These are phyloP conservation scores for Agrochola litura DNA, from an alignment of 2,888 invertebrate genomes.

Conservation along the genomic window DNA sequence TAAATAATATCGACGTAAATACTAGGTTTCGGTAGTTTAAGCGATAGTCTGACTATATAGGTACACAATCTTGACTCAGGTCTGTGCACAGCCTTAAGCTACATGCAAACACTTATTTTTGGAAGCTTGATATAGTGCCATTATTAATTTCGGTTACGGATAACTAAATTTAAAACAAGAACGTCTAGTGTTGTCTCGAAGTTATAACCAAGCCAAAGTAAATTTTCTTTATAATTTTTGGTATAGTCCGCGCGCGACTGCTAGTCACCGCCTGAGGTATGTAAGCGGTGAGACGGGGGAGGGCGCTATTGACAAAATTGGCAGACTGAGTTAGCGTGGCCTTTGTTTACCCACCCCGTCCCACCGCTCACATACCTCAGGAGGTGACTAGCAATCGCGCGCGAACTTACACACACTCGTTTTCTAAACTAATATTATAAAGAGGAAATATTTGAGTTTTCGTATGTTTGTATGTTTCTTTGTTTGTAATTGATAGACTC, in stretches of 20 bases:
- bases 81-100: constrained; percentile 4
- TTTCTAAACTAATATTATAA: not conserved
- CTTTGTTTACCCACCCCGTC: too few species aligned
- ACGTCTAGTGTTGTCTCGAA: not conserved
- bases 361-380: too few species aligned
- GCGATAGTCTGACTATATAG: not conserved
- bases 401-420: not conserved
- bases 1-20: not conserved
- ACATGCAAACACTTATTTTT: constrained; percentile 41
- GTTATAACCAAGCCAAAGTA: not conserved
- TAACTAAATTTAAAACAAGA: constrained; percentile 7
- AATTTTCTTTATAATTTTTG: not conserved
- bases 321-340: too few species aligned
- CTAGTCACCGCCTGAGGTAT: too few species aligned
- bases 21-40: not conserved
- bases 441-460: too few species aligned
- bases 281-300: too few species aligned
- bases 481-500: too few species aligned
- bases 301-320: too few species aligned
- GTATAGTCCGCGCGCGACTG: too few species aligned
- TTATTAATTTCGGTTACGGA: constrained; percentile 12
- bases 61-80: not conserved
- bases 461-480: too few species aligned
- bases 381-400: too few species aligned
- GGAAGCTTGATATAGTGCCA: constrained; percentile 9